Percentiles rank a stretch among this genome's conserved stretches.
phyloP scores from a whole-genome alignment of 2,888 invertebrate species.

The Stomorhina lunata region DNA sequence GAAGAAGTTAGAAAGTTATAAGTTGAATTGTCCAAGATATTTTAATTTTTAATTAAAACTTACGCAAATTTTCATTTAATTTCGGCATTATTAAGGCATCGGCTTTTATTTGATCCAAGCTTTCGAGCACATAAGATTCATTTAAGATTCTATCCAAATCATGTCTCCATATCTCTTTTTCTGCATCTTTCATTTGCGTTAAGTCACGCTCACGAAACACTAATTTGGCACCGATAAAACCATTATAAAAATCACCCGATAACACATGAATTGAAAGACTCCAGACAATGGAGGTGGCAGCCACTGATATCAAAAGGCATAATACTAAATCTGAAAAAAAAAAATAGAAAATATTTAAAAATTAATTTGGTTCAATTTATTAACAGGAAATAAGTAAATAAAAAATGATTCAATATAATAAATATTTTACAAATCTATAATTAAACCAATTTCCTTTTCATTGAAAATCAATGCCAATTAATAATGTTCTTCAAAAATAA shows the following conservation, averaged over 20 bases:
- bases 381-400: neutral
- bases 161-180: slow-evolving; percentile 69
- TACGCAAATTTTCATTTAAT: slow-evolving; percentile 27
- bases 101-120: slow-evolving; percentile 52
- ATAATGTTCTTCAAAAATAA: too few relatives aligned
- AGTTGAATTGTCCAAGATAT: neutral
- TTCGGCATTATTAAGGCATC: slow-evolving; percentile 60
- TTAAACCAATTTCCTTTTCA: neutral
- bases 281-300: slow-evolving; percentile 75
- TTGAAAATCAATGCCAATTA: slow-evolving; percentile 6
- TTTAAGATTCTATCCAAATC: slow-evolving; percentile 70
- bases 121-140: slow-evolving; percentile 60
- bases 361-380: neutral
- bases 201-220: slow-evolving; percentile 72
- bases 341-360: neutral
- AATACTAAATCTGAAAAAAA: slow-evolving; percentile 72
- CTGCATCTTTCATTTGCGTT: slow-evolving; percentile 70
- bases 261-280: slow-evolving; percentile 73
- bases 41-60: slow-evolving; percentile 4
- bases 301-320: slow-evolving; percentile 75
- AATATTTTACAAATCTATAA: neutral
- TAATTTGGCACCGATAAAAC: slow-evolving; percentile 75
- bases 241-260: slow-evolving; percentile 74
- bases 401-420: neutral
- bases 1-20: neutral